Base-by-base conservation (phyloP, 2,113 vertebrate species). In the Ceuthmochares aereus region DNA sequence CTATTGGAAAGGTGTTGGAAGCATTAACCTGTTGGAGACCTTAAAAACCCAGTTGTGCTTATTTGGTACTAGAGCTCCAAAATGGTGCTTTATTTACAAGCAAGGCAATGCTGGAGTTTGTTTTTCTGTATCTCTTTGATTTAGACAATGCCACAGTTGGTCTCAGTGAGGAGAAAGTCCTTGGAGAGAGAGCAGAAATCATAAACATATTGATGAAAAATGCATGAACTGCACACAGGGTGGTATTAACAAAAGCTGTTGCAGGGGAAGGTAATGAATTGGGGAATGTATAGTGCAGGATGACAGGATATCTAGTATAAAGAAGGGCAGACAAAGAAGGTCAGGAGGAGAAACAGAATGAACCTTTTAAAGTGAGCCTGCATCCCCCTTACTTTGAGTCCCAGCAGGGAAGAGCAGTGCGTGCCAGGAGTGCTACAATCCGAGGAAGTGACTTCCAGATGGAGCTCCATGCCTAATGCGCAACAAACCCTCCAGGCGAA, bases 171-270 rank as follows among this genome's bases (percentile, higher is more conserved):
- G 54, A 83, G 56, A 76, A 76, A 25, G 68, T 86, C 85, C 79
- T 93, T 88, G 59, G 82, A 84, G 92, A 85, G 67, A 67, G 68
- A 91, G 75, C 23, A 89, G 56, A 95, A 87, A 70, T 83, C 23
- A 73, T 90, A 73, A 93, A 80, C 63, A 62, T 68, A 27, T 36
- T 74, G 74, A 91, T 93, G 85, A 93, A 95, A 93, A 92, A 92
- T 91, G 84, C 77, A 91, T 94, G 40, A 90, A 80, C 67, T 66
- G 63, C 69, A 55, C 34, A 19, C 12, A 6, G 55, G 82, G 67
- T 91, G 63, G 45, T 88, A 68, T 42, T 96, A 86, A 82, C 63
- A 90, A 90, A 88, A 87, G 60, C 73, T 79, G 63, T 92, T 90
- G 62, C 62, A 80, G 30, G n/a, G 76, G 25, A 75, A 93, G 43